Percentiles rank a stretch among this genome's conserved stretches.
Conservation (phyloP, 2,888 invertebrate genomes). For the Oscheius myriophilus region DNA sequence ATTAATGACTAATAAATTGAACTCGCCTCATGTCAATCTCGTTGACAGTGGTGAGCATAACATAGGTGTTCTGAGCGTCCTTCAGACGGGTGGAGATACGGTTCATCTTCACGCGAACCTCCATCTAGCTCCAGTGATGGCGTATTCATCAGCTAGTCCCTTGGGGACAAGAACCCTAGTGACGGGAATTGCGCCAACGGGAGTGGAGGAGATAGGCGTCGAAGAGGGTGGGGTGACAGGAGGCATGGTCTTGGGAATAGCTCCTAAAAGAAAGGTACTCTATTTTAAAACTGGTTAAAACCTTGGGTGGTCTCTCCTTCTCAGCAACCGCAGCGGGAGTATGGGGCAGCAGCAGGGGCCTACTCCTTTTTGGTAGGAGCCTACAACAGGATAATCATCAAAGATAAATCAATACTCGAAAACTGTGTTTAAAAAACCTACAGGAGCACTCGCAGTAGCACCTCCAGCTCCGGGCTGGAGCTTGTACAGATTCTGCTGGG, state of each 20-base stretch:
- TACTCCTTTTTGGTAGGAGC: neutral
- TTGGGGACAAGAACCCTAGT: conserved; percentile 65
- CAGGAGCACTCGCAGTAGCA: neutral
- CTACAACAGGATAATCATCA: too few species aligned
- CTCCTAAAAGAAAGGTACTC: too few species aligned
- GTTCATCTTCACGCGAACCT: conserved; percentile 95
- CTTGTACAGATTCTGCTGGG: conserved; percentile 70
- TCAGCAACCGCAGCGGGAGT: conserved; percentile 28
- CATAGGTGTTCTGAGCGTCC: conserved; percentile 96
- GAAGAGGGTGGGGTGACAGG: conserved; percentile 73
- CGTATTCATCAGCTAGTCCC: conserved; percentile 59
- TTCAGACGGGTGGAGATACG: conserved; percentile 94
- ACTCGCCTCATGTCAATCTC: conserved; percentile 95
- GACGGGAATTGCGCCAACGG: conserved; percentile 57
- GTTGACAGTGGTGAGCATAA: conserved; percentile 99
- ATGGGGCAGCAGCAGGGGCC: conserved; percentile 9
- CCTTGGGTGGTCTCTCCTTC: conserved; percentile 13
- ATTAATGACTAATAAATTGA: conserved; percentile 5
- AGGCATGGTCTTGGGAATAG: conserved; percentile 50
- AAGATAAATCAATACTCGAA: too few species aligned
- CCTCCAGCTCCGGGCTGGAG: conserved; percentile 61
- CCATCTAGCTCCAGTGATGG: conserved; percentile 75
- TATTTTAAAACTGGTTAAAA: too few species aligned
- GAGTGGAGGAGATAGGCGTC: conserved; percentile 61
- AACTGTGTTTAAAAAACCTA: too few species aligned